Evolutionary conservation across 2,888 invertebrate genomes (phyloP).

Genomic region (Drosophila mettleri): DNA sequence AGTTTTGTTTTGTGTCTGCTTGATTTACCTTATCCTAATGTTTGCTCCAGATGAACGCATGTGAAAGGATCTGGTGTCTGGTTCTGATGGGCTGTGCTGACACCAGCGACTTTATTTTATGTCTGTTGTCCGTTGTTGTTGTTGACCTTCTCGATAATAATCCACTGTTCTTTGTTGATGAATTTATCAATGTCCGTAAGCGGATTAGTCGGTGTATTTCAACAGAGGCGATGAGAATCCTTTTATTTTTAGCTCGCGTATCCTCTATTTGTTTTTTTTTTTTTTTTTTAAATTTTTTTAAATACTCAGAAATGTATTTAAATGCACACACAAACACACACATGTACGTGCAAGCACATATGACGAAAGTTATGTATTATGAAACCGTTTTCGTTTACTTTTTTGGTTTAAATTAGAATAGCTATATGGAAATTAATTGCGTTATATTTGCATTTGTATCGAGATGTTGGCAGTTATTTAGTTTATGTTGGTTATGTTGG

Average conservation of each 20-base stretch:
- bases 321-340: slow-evolving; percentile 31
- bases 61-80: slow-evolving; percentile 22
- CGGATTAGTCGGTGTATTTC: slow-evolving; percentile 7
- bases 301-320: no score
- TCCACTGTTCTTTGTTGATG: slow-evolving; percentile 46
- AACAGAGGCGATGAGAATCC: slow-evolving; percentile 40
- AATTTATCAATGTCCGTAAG: slow-evolving; percentile 32
- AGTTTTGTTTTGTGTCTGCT: slow-evolving; percentile 44
- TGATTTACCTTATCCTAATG: slow-evolving; percentile 60
- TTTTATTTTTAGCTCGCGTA: slow-evolving; percentile 40
- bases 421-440: neutral
- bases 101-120: slow-evolving; percentile 42
- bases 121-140: slow-evolving; percentile 36
- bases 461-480: no score
- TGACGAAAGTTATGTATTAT: slow-evolving; percentile 11
- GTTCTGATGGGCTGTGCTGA: slow-evolving; percentile 41
- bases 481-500: no score
- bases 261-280: slow-evolving; percentile 30
- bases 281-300: no score
- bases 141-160: slow-evolving; percentile 47
- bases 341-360: slow-evolving; percentile 14
- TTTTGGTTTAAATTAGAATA: slow-evolving; percentile 4
- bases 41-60: slow-evolving; percentile 24
- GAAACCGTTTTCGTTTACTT: slow-evolving; percentile 56
- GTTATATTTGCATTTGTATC: neutral